Evolutionary conservation across 2,797 vertebrate species (phyloP), one percentile per base, ranked within the genome.

Genomic region (Poecilia gillii): DNA sequence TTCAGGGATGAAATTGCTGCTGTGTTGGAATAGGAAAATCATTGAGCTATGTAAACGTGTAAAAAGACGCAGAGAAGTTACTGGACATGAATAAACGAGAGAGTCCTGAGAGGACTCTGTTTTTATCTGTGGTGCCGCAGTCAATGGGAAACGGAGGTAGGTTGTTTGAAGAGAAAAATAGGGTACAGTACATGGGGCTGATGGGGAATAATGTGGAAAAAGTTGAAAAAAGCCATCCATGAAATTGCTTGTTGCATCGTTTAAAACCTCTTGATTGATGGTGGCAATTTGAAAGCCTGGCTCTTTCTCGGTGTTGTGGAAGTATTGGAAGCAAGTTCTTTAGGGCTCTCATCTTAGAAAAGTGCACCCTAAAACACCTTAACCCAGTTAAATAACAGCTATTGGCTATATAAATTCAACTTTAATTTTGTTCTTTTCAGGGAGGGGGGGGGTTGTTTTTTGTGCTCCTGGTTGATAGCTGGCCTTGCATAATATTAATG

Each of bases 221-320:
- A 90, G 91, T 93, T 83, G 89, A 84, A 76, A 92, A 91, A 91
- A 91, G 84, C 87, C 92, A 84, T 86, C 85, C 88, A 90, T 86
- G 90, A 92, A 92, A 89, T 94, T 95, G 92, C 91, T 86, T 89
- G 85, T 92, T 93, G 86, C 83, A 90, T 94, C 90, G 90, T 87
- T 94, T 91, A 93, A 80, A 91, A 90, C 87, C 81, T 89, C 87
- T 92, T 95, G 90, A 94, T 94, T 92, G 90, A 95, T 95, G 92
- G 87, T 93, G 92, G 90, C 93, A 95, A 95, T 95, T 95, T 95
- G 92, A 92, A 92, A 92, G 86, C 87, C 64, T 93, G 85, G 90
- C 82, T 80, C 85, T 91, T 88, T 90, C 86, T 84, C 89, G 90
- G 92, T 90, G 87, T 68, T 51, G 80, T 86, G 82, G 90, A 93